Evolutionary conservation across 1,140 invertebrate genomes (phyloP).

Genomic region (Drosophila pandora): DNA sequence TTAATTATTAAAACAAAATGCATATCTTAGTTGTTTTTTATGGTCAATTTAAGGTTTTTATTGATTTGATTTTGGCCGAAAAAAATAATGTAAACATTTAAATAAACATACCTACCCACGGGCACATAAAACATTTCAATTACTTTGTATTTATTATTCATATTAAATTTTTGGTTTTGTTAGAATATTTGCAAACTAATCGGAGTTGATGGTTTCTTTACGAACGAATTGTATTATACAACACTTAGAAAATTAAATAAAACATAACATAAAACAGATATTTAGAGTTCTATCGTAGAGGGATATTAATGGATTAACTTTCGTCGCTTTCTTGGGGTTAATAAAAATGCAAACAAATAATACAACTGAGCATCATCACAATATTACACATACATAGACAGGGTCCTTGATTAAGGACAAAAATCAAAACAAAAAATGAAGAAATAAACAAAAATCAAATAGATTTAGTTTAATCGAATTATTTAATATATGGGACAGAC

Average conservation of each 20-base stretch:
- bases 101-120: constrained; percentile 66
- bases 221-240: constrained; percentile 64
- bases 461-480: not conserved
- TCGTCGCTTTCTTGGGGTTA: constrained; percentile 4
- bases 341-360: constrained; percentile 59
- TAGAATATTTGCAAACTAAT: constrained; percentile 43
- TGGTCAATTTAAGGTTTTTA: constrained; percentile 28
- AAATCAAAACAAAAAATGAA: constrained; percentile 34
- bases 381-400: constrained; percentile 61
- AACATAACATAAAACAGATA: constrained; percentile 32
- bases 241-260: constrained; percentile 55
- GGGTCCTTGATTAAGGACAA: constrained; percentile 23
- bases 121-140: constrained; percentile 56
- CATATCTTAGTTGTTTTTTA: constrained; percentile 19
- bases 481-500: constrained; percentile 42
- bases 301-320: not conserved
- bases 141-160: constrained; percentile 41
- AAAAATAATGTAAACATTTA: constrained; percentile 42
- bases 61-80: constrained; percentile 17
- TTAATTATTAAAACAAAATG: constrained; percentile 37
- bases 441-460: constrained; percentile 19
- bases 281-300: constrained; percentile 15
- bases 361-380: constrained; percentile 61
- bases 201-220: constrained; percentile 46
- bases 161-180: constrained; percentile 25